Evolutionary conservation across 1,140 invertebrate genomes (phyloP).

Genomic region (Pseudachorutes palmiensis): DNA sequence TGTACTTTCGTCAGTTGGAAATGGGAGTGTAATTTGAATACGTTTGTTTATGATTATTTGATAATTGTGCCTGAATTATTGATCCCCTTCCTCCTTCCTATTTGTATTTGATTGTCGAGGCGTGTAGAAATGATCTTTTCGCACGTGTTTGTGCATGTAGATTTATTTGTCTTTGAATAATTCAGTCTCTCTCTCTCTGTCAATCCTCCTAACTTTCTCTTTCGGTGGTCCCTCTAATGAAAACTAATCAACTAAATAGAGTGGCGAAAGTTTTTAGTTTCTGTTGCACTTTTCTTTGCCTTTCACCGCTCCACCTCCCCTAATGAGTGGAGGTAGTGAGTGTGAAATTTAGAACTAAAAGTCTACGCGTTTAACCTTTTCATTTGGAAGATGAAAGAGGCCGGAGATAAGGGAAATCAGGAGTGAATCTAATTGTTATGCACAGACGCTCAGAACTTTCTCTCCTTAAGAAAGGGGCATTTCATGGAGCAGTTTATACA

Average conservation of each 20-base stretch:
- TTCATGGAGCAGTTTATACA: background rate
- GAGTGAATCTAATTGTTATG: slow-evolving; percentile 8
- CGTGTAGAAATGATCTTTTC: too few species aligned
- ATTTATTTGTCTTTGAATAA: too few species aligned
- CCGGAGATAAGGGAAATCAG: background rate
- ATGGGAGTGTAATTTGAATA: too few species aligned
- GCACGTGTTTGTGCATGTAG: too few species aligned
- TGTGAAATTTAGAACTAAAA: too few species aligned
- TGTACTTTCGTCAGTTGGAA: background rate
- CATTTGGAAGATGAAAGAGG: background rate
- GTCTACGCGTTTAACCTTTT: background rate
- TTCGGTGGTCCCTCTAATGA: background rate
- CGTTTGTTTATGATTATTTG: background rate
- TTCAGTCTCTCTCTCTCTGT: too few species aligned
- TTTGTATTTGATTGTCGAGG: too few species aligned
- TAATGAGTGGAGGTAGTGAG: too few species aligned
- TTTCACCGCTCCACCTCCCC: too few species aligned
- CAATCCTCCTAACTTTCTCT: background rate
- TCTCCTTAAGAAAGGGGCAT: background rate
- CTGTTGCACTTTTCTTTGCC: too few species aligned
- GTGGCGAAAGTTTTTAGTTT: background rate
- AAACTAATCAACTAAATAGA: background rate
- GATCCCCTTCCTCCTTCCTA: too few species aligned
- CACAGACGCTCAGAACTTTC: slow-evolving; percentile 11
- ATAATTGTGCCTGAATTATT: too few species aligned